Percentiles rank a stretch among this genome's conserved stretches.
These are phyloP conservation scores for Cancer borealis DNA, from an alignment of 2,888 invertebrate species.

Conservation along the genomic window DNA sequence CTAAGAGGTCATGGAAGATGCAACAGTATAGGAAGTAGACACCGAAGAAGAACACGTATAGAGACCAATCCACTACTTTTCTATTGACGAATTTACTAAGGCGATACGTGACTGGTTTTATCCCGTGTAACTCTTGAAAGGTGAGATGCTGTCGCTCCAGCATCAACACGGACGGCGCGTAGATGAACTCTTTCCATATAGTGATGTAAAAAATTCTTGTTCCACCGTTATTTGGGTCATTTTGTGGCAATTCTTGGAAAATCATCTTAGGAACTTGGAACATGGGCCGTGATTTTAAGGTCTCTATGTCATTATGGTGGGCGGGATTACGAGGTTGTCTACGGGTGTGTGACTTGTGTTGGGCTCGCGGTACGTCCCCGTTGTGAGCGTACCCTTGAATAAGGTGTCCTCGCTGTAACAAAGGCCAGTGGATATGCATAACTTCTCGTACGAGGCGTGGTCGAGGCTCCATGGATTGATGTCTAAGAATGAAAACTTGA, in stretches of 20 bases:
- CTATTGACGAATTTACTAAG: conserved; percentile 8
- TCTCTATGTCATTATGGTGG: neutral
- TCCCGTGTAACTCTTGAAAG: neutral
- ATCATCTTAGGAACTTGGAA: conserved; percentile 38
- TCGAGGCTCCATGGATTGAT: neutral
- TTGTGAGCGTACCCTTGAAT: neutral
- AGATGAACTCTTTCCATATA: conserved; percentile 52
- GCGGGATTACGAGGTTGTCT: neutral
- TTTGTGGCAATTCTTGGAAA: neutral
- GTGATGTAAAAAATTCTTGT: neutral
- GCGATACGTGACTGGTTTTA: neutral
- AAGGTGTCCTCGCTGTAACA: neutral
- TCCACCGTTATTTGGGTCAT: neutral
- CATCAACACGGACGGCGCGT: conserved; percentile 23
- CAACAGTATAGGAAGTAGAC: conserved; percentile 15
- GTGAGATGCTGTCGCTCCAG: neutral
- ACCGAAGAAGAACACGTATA: conserved; percentile 26
- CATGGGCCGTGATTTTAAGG: neutral
- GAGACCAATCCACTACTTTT: neutral
- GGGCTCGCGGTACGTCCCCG: neutral
- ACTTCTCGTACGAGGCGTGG: neutral
- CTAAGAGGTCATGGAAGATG: conserved; percentile 4
- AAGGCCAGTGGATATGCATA: neutral
- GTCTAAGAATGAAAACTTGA: conserved; percentile 1
- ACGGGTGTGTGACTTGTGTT: neutral